These are phyloP conservation scores for Isichthys henryi DNA, from an alignment of 2,113 vertebrate species.

Conservation along the genomic window DNA sequence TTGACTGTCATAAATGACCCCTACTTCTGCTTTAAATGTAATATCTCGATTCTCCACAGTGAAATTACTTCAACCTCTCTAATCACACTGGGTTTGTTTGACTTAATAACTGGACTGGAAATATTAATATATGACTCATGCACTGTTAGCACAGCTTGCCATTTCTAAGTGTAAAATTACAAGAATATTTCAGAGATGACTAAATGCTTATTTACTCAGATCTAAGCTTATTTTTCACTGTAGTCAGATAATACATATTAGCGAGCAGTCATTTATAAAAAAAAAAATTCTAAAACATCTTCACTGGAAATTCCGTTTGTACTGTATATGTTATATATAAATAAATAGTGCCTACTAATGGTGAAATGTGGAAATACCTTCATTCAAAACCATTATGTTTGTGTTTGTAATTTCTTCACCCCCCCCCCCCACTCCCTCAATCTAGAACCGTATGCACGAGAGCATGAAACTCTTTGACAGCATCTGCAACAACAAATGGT, in stretches of 20 bases:
- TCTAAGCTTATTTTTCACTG: not conserved
- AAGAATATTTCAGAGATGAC: not conserved
- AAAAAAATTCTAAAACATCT: not conserved
- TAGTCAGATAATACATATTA: not conserved
- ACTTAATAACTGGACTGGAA: slow-evolving; percentile 3
- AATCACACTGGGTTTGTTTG: slow-evolving; percentile 5
- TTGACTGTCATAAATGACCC: not conserved
- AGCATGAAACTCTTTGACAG: slow-evolving; percentile 99
- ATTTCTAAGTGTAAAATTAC: slow-evolving; percentile 7
- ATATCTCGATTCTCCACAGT: not conserved
- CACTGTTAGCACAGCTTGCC: not conserved
- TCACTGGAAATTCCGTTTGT: not conserved
- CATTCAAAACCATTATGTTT: not conserved
- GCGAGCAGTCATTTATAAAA: not conserved
- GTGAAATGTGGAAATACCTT: not conserved
- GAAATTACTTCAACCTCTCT: not conserved
- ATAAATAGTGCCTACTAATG: not conserved
- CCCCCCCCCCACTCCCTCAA: not conserved
- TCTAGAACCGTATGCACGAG: slow-evolving; percentile 96
- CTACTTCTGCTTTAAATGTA: not conserved
- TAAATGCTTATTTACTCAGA: not conserved
- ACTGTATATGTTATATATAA: not conserved
- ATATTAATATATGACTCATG: slow-evolving; percentile 6
- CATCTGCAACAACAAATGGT: slow-evolving; percentile 99
- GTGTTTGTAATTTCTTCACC: not conserved